These are phyloP conservation scores for Microcebus murinus DNA, from an alignment of 2,113 vertebrate genomes.

Conservation along the genomic window DNA sequence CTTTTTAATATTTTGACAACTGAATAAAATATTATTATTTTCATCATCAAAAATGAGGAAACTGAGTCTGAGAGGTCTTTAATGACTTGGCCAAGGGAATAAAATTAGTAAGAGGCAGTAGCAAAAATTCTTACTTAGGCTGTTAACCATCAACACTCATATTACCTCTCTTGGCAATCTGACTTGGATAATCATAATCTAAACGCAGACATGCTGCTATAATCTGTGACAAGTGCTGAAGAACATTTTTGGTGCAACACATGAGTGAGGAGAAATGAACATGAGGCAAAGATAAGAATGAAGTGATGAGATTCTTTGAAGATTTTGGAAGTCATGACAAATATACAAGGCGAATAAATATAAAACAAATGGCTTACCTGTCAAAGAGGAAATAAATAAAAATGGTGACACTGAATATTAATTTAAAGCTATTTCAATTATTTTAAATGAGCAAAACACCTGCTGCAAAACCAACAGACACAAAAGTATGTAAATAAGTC, in stretches of 20 bases:
- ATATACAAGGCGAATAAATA: neutral
- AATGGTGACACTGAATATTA: neutral
- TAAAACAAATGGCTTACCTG: neutral
- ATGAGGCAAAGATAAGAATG: neutral
- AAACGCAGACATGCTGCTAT: neutral
- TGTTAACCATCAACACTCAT: neutral
- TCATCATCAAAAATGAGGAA: neutral
- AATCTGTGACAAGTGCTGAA: neutral
- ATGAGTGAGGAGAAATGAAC: neutral
- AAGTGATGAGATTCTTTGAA: neutral
- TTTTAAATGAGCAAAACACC: neutral
- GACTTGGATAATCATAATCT: neutral
- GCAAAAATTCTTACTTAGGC: neutral
- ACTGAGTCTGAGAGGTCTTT: neutral
- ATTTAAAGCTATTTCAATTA: neutral
- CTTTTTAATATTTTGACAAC: neutral
- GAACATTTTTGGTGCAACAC: neutral
- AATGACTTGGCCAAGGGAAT: neutral
- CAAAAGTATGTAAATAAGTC: neutral
- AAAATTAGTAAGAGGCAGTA: neutral
- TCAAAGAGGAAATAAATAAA: neutral
- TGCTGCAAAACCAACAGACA: neutral
- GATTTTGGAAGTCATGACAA: neutral
- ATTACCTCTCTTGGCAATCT: neutral
- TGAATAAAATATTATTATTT: neutral